phyloP scores from a whole-genome alignment of 1,140 invertebrate species.

The Cotesia chilonis region DNA sequence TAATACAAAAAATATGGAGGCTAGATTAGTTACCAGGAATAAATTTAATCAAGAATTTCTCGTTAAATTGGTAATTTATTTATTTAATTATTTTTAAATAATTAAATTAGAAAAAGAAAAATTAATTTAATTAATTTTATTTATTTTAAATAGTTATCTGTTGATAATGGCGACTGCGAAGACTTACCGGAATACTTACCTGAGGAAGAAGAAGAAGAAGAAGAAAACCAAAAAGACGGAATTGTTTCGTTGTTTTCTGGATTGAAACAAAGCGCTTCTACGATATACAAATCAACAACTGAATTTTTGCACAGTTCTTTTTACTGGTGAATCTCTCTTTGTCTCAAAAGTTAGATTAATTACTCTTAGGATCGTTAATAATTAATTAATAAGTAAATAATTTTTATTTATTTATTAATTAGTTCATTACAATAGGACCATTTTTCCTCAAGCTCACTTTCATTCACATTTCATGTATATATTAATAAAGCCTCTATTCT shows the following conservation, averaged over 20 bases:
- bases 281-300: slow-evolving; percentile 62
- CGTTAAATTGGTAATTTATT: slow-evolving; percentile 54
- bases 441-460: no score
- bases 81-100: not conserved
- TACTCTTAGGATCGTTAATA: no score
- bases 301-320: slow-evolving; percentile 64
- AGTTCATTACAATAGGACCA: no score
- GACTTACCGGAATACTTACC: slow-evolving; percentile 64
- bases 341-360: no score
- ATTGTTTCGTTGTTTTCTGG: slow-evolving; percentile 64
- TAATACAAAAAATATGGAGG: slow-evolving; percentile 60
- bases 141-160: slow-evolving; percentile 49
- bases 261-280: slow-evolving; percentile 62
- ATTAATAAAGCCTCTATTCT: no score
- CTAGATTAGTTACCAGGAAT: slow-evolving; percentile 63
- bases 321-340: slow-evolving; percentile 58
- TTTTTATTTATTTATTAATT: no score
- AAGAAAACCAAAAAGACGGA: slow-evolving; percentile 59
- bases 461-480: no score
- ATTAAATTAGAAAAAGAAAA: not conserved
- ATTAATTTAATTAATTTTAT: no score
- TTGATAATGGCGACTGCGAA: slow-evolving; percentile 53
- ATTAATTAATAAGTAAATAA: no score
- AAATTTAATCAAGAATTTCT: slow-evolving; percentile 66
- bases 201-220: slow-evolving; percentile 63